Evolutionary conservation across 53 echinoderm and acorn worm genomes (phyloP), one percentile per base, ranked within the genome.

Genomic region (Actinopyga echinites): DNA sequence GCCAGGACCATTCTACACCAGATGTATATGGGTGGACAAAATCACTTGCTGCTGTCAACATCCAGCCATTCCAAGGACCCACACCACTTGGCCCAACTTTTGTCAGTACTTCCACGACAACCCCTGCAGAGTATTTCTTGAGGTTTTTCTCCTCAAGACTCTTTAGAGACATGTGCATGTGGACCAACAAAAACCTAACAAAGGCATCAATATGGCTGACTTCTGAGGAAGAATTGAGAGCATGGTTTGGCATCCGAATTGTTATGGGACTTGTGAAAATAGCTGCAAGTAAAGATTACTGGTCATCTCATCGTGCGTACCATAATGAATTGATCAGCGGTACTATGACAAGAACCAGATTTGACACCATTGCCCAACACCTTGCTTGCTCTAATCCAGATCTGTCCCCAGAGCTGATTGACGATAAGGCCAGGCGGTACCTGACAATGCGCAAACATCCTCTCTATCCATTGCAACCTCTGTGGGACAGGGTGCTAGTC

Each of bases 181-280:
- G 87, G 87, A 81, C 87, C 20, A 86, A 86, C 59, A 9, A 36
- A 36, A 84, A 69, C 32, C 35, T 84, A 13, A 13, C 24, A 3
- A 35, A 49, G 33, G 35, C 57, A 25, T 23, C 40, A 1, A 8
- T 66, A n/a, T 30, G 20, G 29, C 67, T 45, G 3, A 79, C 66
- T 1, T 43, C 30, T 35, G 38, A 40, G 10, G 49, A 25, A 34
- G 87, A 87, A 49, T 57, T 87, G 15, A 49, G 71, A 22, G 87
- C 87, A 19, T 87, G 67, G 69, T 52, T 87, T 71, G 81, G 87
- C 2, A 57, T 81, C 4, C 82, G 69, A 23, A 12, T 81, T 3
- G 20, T 87, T 25, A 87, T 87, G 87, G 87, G 56, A 8, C 6
- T 65, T 8, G n/a, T 34, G 25, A 34, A 69, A 26, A 7, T 34